These are phyloP conservation scores for Lepilemur ruficaudatus DNA, from an alignment of 2,797 vertebrate species.

Conservation along the genomic window DNA sequence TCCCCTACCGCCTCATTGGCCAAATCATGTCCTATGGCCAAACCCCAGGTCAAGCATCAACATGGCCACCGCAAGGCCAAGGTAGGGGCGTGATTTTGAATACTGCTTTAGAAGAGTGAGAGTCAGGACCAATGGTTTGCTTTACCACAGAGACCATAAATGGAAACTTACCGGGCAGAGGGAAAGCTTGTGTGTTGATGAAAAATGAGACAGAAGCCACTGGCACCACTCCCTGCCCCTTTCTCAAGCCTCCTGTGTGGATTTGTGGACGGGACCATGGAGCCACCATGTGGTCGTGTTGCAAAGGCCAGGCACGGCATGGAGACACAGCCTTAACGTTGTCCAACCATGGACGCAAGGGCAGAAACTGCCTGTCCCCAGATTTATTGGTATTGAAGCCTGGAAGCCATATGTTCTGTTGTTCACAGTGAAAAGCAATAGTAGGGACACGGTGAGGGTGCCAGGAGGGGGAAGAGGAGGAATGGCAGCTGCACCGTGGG, in stretches of 20 bases:
- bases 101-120: no score
- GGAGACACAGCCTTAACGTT: no score
- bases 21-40: neutral
- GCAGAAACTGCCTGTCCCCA: neutral
- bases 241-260: neutral
- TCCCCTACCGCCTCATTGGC: neutral
- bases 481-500: neutral
- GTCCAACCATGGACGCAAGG: neutral
- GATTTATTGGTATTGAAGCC: neutral
- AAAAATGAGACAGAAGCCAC: neutral
- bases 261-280: neutral
- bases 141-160: neutral
- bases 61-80: accelerated
- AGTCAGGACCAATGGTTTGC: neutral
- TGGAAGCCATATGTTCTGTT: neutral
- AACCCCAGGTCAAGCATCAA: neutral
- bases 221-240: no score
- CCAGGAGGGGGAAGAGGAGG: neutral
- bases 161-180: neutral
- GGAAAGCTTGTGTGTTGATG: neutral
- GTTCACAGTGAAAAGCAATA: neutral
- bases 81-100: neutral
- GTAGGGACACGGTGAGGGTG: no score
- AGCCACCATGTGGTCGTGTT: neutral
- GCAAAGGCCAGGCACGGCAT: neutral